Percentiles rank a stretch among this genome's conserved stretches.
phyloP scores from a whole-genome alignment of 2,888 invertebrate genomes.

The Drosophila algonquin region DNA sequence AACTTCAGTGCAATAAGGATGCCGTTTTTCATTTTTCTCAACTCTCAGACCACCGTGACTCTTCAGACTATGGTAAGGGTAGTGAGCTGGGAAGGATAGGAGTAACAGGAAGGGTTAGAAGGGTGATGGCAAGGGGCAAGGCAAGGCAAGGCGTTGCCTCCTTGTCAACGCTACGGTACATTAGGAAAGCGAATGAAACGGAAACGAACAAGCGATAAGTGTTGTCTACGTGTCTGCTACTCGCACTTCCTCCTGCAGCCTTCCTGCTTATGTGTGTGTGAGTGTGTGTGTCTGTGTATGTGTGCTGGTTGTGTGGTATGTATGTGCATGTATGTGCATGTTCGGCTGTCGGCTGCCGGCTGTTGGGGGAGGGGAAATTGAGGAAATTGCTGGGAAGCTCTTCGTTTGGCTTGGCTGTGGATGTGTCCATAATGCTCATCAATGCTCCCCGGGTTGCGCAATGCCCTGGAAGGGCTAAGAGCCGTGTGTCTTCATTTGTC shows the following conservation, averaged over 20 bases:
- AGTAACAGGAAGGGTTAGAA: conserved; percentile 11
- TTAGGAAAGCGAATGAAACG: conserved; percentile 82
- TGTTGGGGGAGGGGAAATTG: conserved; percentile 33
- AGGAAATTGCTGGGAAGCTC: conserved; percentile 68
- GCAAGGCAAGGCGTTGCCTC: conserved; percentile 59
- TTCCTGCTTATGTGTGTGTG: conserved; percentile 5
- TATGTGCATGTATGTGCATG: background rate
- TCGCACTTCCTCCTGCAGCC: conserved; percentile 35
- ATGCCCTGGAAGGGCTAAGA: conserved; percentile 69
- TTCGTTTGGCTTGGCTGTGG: conserved; percentile 54
- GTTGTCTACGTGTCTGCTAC: conserved; percentile 71
- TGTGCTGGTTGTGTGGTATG: background rate
- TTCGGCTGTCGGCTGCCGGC: background rate
- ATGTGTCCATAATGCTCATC: conserved; percentile 72
- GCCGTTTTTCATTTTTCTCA: background rate
- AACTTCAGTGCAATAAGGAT: too few species aligned
- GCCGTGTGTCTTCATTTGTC: conserved; percentile 78
- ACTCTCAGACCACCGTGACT: conserved; percentile 17
- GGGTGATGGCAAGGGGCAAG: background rate
- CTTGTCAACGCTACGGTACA: conserved; percentile 82
- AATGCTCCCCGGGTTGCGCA: conserved; percentile 32
- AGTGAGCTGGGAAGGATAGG: background rate
- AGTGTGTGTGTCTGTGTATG: background rate
- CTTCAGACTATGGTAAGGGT: conserved; percentile 4
- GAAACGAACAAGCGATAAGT: conserved; percentile 81